Percentiles rank a stretch among this genome's conserved stretches.
Conservation (phyloP, 2,797 vertebrate genomes). For the Notolepis coatsorum region DNA sequence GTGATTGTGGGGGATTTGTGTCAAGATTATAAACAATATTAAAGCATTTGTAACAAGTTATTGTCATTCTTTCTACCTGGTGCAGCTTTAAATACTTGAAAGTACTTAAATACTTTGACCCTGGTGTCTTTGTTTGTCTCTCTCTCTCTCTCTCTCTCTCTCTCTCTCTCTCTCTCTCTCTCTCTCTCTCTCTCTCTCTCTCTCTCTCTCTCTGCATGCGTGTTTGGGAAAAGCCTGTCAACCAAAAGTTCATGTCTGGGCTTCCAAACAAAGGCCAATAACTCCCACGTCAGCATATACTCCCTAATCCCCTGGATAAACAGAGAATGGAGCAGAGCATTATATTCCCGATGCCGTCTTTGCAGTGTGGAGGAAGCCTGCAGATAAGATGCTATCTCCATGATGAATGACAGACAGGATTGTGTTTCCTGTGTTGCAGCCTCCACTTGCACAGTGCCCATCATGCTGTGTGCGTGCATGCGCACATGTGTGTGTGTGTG, state of each 20-base stretch:
- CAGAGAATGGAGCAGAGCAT: slow-evolving; percentile 32
- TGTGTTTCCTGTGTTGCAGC: slow-evolving; percentile 39
- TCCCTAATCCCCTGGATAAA: slow-evolving; percentile 50
- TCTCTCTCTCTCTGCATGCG: no score
- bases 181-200: no score
- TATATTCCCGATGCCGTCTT: slow-evolving; percentile 30
- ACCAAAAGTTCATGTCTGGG: slow-evolving; percentile 5
- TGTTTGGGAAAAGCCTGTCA: neutral
- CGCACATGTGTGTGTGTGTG: slow-evolving; percentile 11
- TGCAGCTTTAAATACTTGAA: no score
- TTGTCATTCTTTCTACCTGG: no score
- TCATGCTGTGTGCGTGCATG: neutral
- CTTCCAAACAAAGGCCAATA: slow-evolving; percentile 24
- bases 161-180: no score
- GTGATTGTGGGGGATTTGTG: no score
- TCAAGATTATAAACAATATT: no score
- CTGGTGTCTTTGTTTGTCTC: no score
- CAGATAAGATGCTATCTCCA: slow-evolving; percentile 67
- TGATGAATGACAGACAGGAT: slow-evolving; percentile 42
- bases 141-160: no score
- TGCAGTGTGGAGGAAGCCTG: slow-evolving; percentile 48
- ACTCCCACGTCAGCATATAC: slow-evolving; percentile 32
- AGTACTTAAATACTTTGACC: no score
- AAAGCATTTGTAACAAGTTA: no score
- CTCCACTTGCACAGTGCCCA: slow-evolving; percentile 1